phyloP scores from a whole-genome alignment of 1,140 invertebrate species.

The Procambarus virginalis region DNA sequence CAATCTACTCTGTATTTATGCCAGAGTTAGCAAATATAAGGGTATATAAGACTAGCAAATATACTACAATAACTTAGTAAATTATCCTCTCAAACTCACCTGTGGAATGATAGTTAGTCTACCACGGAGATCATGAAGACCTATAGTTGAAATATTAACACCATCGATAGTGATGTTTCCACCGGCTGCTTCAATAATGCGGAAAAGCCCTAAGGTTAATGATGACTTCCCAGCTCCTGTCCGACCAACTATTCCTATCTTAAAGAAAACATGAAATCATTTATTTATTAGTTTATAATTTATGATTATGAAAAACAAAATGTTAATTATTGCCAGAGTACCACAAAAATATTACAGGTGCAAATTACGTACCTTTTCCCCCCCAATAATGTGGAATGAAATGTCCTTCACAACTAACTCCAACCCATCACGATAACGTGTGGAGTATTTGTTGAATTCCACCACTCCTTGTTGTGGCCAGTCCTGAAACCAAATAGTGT shows the following conservation, averaged over 20 bases:
- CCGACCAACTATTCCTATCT: conserved; percentile 86
- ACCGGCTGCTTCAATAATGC: conserved; percentile 86
- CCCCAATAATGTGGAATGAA: conserved; percentile 79
- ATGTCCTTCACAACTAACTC: conserved; percentile 87
- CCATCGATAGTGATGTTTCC: conserved; percentile 94
- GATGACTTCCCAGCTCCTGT: conserved; percentile 92
- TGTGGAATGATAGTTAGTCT: conserved; percentile 93
- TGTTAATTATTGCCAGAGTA: too few species aligned
- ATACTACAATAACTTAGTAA: too few species aligned
- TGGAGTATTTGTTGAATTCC: conserved; percentile 84
- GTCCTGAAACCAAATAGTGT: conserved; percentile 4
- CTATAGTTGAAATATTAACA: conserved; percentile 88
- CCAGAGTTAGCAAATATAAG: too few species aligned
- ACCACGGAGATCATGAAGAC: conserved; percentile 90
- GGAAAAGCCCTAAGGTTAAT: conserved; percentile 86
- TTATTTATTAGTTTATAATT: too few species aligned
- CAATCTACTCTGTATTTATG: too few species aligned
- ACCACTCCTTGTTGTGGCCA: conserved; percentile 74
- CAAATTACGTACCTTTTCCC: conserved; percentile 50
- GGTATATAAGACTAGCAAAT: too few species aligned
- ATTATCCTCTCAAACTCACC: conserved; percentile 71
- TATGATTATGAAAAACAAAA: too few species aligned
- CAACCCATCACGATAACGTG: conserved; percentile 86
- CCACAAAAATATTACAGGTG: too few species aligned
- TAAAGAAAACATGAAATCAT: too few species aligned